Evolutionary conservation across 2,113 vertebrate genomes (phyloP).

Genomic region (Psittacara wagleri): DNA sequence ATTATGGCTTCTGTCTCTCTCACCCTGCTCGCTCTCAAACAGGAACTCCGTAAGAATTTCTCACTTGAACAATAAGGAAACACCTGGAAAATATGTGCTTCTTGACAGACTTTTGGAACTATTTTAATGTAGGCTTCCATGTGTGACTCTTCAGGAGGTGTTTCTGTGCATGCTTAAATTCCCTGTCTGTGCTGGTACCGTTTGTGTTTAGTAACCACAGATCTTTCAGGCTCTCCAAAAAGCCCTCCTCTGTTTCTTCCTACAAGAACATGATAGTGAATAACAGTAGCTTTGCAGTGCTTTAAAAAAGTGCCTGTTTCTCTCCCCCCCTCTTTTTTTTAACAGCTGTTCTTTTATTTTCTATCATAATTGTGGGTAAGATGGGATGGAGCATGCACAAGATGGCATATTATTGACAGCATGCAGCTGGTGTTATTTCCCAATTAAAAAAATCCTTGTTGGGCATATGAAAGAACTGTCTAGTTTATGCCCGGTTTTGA

Average conservation of each 20-base stretch:
- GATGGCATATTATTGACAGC: constrained; percentile 21
- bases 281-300: neutral
- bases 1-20: neutral
- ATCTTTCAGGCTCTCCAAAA: neutral
- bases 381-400: neutral
- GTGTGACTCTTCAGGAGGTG: neutral
- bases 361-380: constrained; percentile 1
- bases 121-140: neutral
- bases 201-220: neutral
- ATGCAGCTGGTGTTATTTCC: constrained; percentile 40
- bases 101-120: neutral
- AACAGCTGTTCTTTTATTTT: constrained; percentile 49
- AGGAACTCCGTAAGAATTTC: neutral
- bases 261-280: neutral
- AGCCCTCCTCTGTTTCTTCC: neutral
- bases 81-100: neutral
- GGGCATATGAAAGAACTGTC: neutral
- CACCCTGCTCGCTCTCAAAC: neutral
- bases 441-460: constrained; percentile 41
- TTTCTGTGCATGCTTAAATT: neutral
- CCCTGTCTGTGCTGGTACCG: neutral
- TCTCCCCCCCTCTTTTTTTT: neutral
- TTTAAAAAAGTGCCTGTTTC: neutral
- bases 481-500: constrained; percentile 1
- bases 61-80: neutral